Evolutionary conservation across 2,113 vertebrate species (phyloP), one percentile per base, ranked within the genome.

Genomic region (Tyrannus savana): DNA sequence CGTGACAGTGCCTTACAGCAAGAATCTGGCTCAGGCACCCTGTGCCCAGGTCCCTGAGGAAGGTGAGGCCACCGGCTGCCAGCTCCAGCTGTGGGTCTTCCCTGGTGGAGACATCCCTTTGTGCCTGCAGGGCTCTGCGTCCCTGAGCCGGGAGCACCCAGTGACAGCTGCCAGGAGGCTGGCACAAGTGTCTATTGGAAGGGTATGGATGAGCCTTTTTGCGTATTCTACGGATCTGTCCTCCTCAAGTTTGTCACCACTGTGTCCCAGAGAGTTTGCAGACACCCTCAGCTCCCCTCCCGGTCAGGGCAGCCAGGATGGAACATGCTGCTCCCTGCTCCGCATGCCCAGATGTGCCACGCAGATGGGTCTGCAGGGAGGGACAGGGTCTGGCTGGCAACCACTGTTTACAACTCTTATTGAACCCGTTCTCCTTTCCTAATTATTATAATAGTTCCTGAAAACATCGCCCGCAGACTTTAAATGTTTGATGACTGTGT

Each of bases 391-490:
- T 94, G 85, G 63, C 55, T 88, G 74, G 46, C 3, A 7, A 72
- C 58, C 35, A 44, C 23, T 73, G 28, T 66, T 91, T 80, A 81
- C 72, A 89, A 84, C 74, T 91, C 67, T 55, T 96, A 93, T 84
- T 85, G 91, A 91, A 77, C 42, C 62, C 92, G 79, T 94, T 89
- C 89, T 77, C 89, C 69, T 78, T 56, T 62, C 28, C 93, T 84
- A 82, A 96, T 95, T 79, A 95, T 96, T 84, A 80, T 83, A 95
- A 93, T 18, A 88, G 83, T 53, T 79, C 85, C 90, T 30, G 5
- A 81, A 92, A 96, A 91, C 24, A 86, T 88, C 46, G 16, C 35
- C 87, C 11, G 0, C 67, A 81, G 86, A 74, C 74, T 95, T 89
- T 47, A 92, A 95, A 56, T 90, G 82, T 92, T 96, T 95, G 84